Conservation (phyloP, 2,888 invertebrate species). For the Ceramica pisi region DNA sequence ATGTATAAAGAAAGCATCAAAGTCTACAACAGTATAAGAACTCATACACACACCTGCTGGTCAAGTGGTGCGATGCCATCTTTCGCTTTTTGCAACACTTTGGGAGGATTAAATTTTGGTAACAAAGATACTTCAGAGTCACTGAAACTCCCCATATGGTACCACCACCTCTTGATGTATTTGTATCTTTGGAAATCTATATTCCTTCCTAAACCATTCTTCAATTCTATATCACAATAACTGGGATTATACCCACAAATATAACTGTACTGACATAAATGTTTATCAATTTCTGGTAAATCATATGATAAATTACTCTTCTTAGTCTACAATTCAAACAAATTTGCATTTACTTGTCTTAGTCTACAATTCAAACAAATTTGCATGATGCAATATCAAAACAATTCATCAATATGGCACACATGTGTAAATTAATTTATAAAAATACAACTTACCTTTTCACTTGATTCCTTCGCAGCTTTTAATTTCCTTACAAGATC, state of each 20-base stretch:
- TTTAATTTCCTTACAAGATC: conserved; percentile 96
- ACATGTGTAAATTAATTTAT: not conserved
- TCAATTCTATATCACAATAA: conserved; percentile 85
- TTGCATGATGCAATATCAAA: conserved; percentile 72
- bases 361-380: conserved; percentile 79
- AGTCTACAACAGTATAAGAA: conserved; percentile 37
- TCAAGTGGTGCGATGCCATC: conserved; percentile 74
- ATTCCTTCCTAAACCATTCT: conserved; percentile 76
- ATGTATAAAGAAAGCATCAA: conserved; percentile 44
- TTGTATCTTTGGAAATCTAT: conserved; percentile 82
- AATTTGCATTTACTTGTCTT: conserved; percentile 62
- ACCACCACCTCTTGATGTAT: conserved; percentile 91
- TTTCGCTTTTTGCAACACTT: conserved; percentile 69
- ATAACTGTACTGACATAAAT: conserved; percentile 90
- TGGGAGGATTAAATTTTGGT: conserved; percentile 74
- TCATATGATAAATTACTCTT: conserved; percentile 70
- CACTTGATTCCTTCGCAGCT: conserved; percentile 94
- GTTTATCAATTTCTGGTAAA: conserved; percentile 81
- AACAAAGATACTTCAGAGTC: conserved; percentile 87
- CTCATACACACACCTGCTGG: conserved; percentile 78
- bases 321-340: conserved; percentile 80
- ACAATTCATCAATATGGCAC: conserved; percentile 44
- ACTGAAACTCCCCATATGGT: conserved; percentile 91
- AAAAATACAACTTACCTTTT: conserved; percentile 90
- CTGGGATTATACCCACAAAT: conserved; percentile 90